Percentiles rank a stretch among this genome's conserved stretches.
phyloP scores from a whole-genome alignment of 2,113 vertebrate species.

The Sarotherodon lohbergeri region DNA sequence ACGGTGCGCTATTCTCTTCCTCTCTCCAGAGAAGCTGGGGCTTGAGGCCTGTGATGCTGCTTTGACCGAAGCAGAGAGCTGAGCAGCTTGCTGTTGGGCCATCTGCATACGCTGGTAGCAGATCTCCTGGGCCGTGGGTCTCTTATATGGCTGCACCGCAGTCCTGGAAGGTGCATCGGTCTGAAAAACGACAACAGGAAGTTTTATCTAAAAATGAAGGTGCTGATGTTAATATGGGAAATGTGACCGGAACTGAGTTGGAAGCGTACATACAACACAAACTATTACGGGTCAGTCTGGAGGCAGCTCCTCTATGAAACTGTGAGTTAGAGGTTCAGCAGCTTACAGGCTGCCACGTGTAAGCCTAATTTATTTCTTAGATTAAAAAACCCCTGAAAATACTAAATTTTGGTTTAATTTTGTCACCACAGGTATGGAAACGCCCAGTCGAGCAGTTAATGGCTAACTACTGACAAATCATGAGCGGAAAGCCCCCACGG shows the following conservation, averaged over 20 bases:
- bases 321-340: neutral
- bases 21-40: conserved; percentile 73
- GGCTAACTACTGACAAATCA: neutral
- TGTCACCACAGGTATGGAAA: neutral
- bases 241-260: neutral
- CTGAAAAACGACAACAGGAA: conserved; percentile 42
- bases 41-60: conserved; percentile 27
- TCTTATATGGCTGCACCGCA: conserved; percentile 66
- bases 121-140: conserved; percentile 85
- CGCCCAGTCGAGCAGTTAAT: neutral
- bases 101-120: conserved; percentile 90
- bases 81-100: conserved; percentile 82
- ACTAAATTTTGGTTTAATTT: fast-evolving
- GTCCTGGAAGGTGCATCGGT: conserved; percentile 62
- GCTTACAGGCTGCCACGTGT: neutral
- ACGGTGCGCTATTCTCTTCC: conserved; percentile 85
- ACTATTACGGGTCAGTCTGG: neutral
- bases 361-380: neutral
- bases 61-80: conserved; percentile 68
- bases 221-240: neutral
- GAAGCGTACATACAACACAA: neutral
- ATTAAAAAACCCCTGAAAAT: neutral
- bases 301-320: neutral
- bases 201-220: neutral
- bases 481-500: neutral